Percentiles rank a stretch among this genome's conserved stretches.
Evolutionary conservation across 2,113 vertebrate species (phyloP).

Genomic region (Corythornis vintsioides): DNA sequence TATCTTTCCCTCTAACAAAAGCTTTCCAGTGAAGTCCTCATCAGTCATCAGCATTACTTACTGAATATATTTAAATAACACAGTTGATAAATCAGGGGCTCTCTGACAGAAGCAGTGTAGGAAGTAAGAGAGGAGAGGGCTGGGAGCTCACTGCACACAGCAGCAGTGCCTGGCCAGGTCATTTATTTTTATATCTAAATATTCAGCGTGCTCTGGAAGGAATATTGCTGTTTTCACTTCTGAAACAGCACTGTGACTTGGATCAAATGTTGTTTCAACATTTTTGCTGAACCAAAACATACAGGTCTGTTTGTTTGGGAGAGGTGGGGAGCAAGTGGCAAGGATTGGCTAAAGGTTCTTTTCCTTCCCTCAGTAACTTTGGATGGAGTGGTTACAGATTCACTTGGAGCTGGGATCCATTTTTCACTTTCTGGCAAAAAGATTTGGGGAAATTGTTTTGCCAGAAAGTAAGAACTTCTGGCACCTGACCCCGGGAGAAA

Average conservation of each 20-base stretch:
- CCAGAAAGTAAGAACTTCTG: background rate
- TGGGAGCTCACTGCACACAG: background rate
- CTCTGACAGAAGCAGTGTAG: accelerated
- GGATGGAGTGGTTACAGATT: background rate
- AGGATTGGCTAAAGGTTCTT: background rate
- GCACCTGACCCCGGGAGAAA: background rate
- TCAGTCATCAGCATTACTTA: background rate
- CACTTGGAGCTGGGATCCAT: background rate
- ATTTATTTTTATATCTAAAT: background rate
- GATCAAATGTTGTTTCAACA: background rate
- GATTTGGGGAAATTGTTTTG: background rate
- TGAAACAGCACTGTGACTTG: background rate
- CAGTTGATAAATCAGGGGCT: background rate
- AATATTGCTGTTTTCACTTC: background rate
- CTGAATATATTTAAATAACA: background rate
- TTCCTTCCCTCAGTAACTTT: background rate
- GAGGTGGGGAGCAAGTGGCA: background rate
- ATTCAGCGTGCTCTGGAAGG: background rate
- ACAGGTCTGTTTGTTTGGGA: background rate
- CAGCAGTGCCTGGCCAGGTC: background rate
- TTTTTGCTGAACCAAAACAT: slow-evolving; percentile 1
- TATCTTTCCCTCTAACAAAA: slow-evolving; percentile 23
- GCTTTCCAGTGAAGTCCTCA: slow-evolving; percentile 8
- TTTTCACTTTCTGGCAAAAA: background rate
- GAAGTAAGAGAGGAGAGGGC: background rate